Evolutionary conservation across 2,888 invertebrate species (phyloP), one percentile per base, ranked within the genome.

Genomic region (Drosophila limbata): DNA sequence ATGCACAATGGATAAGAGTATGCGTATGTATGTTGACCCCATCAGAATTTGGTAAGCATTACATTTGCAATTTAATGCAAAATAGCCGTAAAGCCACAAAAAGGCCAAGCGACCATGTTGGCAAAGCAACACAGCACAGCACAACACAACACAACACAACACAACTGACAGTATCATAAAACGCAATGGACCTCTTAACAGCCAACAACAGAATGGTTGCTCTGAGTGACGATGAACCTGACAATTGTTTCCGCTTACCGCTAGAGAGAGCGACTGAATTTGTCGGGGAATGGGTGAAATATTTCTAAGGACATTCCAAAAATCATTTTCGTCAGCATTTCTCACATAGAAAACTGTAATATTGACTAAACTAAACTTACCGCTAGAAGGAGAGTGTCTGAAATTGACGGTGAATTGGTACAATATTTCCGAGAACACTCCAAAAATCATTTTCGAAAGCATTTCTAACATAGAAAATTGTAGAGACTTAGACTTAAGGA

Each of bases 221-320:
- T 57, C 77, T 67, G 81, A 81, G 69, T 81, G 79, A 70, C 79
- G 69, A 68, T 80, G 62, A 60, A 55, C 61, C 85, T 78, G 82
- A 84, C 88, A 88, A 88, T 88, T 87, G 86, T 79, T 79, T 84
- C 72, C 82, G 73, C 77, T 70, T 72, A 62, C 56, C 61, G 57
- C 63, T 15, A 40, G 39, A 47, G 37, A 10, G 15, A n/a, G 44
- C 6, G 33, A 3, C 37, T 8, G 9, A 2, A 15, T 9, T 9
- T 9, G 28, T 1, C n/a, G 10, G 1, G 9, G 21, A 25, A 10
- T 31, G 50, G 17, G 31, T 4, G 3, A 35, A 11, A 39, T 53
- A 15, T 64, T 21, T 21, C 11, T 5, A 37, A 56, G 13, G 25
- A 15, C 52, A 37, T 73, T 65, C 73, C 19, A 28, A 10, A 59